These are phyloP conservation scores for Agrilus mali DNA, from an alignment of 2,888 invertebrate species.

Conservation along the genomic window DNA sequence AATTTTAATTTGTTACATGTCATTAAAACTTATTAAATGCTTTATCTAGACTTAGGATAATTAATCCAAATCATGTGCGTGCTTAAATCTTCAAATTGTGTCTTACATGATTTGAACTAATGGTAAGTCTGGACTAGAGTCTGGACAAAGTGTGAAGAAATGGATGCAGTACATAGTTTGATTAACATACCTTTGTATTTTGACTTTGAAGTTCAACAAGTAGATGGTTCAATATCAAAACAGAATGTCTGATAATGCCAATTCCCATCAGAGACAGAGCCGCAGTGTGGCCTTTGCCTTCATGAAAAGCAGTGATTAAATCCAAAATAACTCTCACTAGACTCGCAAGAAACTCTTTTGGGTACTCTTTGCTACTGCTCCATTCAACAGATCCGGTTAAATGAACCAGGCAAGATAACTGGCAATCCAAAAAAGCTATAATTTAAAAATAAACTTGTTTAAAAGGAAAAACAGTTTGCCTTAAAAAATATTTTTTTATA, in stretches of 20 bases:
- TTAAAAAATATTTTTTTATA: neutral
- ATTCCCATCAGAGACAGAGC: constrained; percentile 42
- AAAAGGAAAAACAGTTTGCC: neutral
- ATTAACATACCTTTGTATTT: constrained; percentile 30
- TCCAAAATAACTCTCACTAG: constrained; percentile 36
- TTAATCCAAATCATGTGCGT: too few species aligned
- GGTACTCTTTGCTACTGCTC: constrained; percentile 27
- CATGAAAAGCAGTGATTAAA: constrained; percentile 39
- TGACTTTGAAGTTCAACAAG: constrained; percentile 37
- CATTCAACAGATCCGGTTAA: constrained; percentile 37
- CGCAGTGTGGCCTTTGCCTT: constrained; percentile 35
- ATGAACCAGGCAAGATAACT: constrained; percentile 37
- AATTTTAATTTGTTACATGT: too few species aligned
- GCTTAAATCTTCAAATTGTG: too few species aligned
- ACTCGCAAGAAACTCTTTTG: constrained; percentile 25
- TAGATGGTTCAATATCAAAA: constrained; percentile 41
- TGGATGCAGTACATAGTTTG: constrained; percentile 3
- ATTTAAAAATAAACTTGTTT: too few species aligned
- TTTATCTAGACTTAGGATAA: too few species aligned
- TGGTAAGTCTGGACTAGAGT: too few species aligned
- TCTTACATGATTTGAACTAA: too few species aligned
- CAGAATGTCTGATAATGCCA: constrained; percentile 39
- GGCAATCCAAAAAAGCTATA: constrained; percentile 39
- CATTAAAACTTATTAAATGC: too few species aligned
- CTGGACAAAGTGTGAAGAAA: too few species aligned